Conservation (phyloP, 2,113 vertebrate species). For the Xiphophorus couchianus region DNA sequence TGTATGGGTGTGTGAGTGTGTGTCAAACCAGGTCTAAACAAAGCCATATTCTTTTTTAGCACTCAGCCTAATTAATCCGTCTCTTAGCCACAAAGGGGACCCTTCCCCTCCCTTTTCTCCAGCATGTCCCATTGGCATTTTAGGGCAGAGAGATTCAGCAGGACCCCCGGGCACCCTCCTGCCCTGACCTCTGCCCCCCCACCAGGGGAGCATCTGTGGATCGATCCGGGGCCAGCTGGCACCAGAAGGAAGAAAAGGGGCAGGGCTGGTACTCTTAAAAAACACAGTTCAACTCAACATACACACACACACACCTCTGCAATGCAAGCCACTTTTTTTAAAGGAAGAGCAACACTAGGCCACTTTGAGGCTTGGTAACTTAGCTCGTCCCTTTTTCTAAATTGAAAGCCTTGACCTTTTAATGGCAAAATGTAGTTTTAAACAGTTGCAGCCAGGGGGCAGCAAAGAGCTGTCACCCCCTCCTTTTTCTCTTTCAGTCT, state of each 20-base stretch:
- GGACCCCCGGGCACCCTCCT: conserved; percentile 74
- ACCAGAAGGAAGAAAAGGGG: conserved; percentile 37
- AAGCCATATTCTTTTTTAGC: conserved; percentile 57
- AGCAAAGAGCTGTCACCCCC: conserved; percentile 73
- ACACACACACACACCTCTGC: conserved; percentile 15
- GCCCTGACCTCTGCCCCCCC: conserved; percentile 78
- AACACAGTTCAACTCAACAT: conserved; percentile 7
- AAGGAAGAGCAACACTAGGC: not conserved
- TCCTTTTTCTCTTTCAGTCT: not conserved
- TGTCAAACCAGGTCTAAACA: conserved; percentile 33
- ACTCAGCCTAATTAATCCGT: conserved; percentile 77
- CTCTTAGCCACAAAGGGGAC: conserved; percentile 66
- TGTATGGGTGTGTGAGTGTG: conserved; percentile 3
- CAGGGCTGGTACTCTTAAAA: conserved; percentile 47
- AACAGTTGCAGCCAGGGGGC: conserved; percentile 72
- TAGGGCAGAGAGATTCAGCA: conserved; percentile 70
- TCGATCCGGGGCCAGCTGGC: conserved; percentile 81
- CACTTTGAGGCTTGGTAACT: conserved; percentile 2
- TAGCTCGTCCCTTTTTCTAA: conserved; percentile 1
- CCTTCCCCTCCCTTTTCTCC: conserved; percentile 43
- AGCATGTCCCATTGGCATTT: conserved; percentile 74
- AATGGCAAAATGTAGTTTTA: conserved; percentile 29
- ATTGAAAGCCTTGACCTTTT: not conserved
- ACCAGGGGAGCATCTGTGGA: conserved; percentile 81
- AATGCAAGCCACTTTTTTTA: not conserved